Percentiles rank a stretch among this genome's conserved stretches.
These are phyloP conservation scores for Anableps anableps DNA, from an alignment of 2,797 vertebrate genomes.

Conservation along the genomic window DNA sequence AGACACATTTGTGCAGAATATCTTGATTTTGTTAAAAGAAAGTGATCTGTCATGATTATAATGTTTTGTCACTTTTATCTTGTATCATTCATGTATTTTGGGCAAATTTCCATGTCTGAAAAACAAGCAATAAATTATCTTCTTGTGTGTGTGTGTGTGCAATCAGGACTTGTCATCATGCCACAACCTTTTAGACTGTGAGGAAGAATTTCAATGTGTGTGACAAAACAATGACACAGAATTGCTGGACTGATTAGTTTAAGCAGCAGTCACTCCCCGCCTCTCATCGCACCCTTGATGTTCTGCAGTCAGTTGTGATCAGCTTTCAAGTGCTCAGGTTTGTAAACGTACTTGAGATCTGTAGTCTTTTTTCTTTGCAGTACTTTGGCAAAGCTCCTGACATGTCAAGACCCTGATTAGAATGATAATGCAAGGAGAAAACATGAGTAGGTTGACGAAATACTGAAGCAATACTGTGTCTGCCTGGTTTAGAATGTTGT, in stretches of 20 bases:
- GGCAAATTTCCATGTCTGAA: not conserved
- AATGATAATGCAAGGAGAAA: slow-evolving; percentile 42
- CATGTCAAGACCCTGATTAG: slow-evolving; percentile 44
- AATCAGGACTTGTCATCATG: slow-evolving; percentile 18
- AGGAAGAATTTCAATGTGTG: slow-evolving; percentile 13
- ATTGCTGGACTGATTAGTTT: slow-evolving; percentile 21
- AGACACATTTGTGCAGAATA: not conserved
- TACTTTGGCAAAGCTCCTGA: slow-evolving; percentile 27
- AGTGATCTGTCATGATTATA: not conserved
- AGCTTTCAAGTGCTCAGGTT: slow-evolving; percentile 20
- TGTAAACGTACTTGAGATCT: not conserved
- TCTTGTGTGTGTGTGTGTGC: not conserved
- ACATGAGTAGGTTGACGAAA: slow-evolving; percentile 45
- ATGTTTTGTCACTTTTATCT: not conserved
- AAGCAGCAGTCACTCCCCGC: slow-evolving; percentile 13
- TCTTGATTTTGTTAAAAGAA: not conserved
- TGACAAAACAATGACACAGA: slow-evolving; percentile 21
- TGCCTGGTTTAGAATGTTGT: slow-evolving; percentile 11
- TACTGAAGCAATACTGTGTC: slow-evolving; percentile 30
- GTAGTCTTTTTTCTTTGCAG: slow-evolving; percentile 6
- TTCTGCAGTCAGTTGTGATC: slow-evolving; percentile 21
- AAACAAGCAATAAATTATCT: slow-evolving; percentile 6
- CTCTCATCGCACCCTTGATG: slow-evolving; percentile 28
- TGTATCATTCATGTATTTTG: not conserved
- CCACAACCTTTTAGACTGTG: slow-evolving; percentile 25